phyloP scores from a whole-genome alignment of 2,888 invertebrate genomes.

The Drosophila birchii region DNA sequence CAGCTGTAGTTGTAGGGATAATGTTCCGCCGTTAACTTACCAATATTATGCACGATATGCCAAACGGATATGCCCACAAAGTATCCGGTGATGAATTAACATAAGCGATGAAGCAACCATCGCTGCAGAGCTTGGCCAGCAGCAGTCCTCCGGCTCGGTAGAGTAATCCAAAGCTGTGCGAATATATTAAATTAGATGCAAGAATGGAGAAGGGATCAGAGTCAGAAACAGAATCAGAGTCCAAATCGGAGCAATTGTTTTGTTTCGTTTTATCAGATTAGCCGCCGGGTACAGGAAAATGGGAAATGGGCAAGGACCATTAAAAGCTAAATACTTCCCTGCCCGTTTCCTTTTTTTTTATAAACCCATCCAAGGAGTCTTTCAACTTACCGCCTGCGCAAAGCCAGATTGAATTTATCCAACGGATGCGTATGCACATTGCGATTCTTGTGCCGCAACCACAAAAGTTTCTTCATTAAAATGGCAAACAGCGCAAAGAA shows the following conservation, averaged over 20 bases:
- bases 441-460: constrained; percentile 86
- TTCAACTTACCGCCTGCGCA: constrained; percentile 85
- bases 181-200: constrained; percentile 26
- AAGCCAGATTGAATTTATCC: constrained; percentile 87
- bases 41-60: constrained; percentile 86
- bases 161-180: constrained; percentile 87
- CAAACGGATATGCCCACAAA: constrained; percentile 87
- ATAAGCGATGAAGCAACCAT: constrained; percentile 88
- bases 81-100: constrained; percentile 87
- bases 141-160: constrained; percentile 88
- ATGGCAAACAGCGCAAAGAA: constrained; percentile 89
- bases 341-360: constrained; percentile 7
- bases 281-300: constrained; percentile 38
- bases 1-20: constrained; percentile 7
- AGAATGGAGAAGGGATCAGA: not conserved
- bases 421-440: constrained; percentile 83
- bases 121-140: constrained; percentile 86
- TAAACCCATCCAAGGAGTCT: not conserved
- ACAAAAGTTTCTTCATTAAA: constrained; percentile 87
- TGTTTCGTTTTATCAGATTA: constrained; percentile 41
- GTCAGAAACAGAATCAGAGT: not conserved
- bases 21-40: constrained; percentile 85
- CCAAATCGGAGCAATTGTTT: constrained; percentile 37
- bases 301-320: constrained; percentile 49
- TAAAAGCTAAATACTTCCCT: constrained; percentile 19